Evolutionary conservation across 2,113 vertebrate species (phyloP).

Genomic region (Neoarius graeffei): DNA sequence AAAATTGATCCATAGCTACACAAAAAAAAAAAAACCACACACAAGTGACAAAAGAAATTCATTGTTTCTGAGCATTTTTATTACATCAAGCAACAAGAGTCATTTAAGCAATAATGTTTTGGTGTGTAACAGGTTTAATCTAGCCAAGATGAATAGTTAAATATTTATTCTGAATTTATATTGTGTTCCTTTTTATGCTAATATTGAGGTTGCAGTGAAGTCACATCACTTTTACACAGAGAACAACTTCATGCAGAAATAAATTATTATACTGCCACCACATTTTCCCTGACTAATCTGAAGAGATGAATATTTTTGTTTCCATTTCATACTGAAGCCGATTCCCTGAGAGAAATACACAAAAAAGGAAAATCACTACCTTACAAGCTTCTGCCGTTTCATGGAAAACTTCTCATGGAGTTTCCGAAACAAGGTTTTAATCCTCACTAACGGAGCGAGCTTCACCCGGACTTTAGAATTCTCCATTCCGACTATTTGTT

Average conservation of each 20-base stretch:
- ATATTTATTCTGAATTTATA: too few species aligned
- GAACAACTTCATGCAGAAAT: too few species aligned
- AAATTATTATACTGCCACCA: not conserved
- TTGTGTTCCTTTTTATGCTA: not conserved
- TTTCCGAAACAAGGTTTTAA: constrained; percentile 52
- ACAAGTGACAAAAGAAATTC: not conserved
- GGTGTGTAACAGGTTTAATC: not conserved
- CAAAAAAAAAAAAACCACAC: too few species aligned
- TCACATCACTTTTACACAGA: too few species aligned
- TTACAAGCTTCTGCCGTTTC: constrained; percentile 26
- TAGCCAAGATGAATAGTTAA: too few species aligned
- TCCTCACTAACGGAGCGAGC: constrained; percentile 46
- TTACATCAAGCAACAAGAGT: too few species aligned
- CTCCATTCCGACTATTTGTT: not conserved
- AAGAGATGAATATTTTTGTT: not conserved
- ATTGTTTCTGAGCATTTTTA: too few species aligned
- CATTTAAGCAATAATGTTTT: not conserved
- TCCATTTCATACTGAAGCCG: not conserved
- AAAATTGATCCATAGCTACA: too few species aligned
- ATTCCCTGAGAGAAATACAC: not conserved
- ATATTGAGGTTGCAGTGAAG: not conserved
- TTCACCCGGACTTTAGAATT: constrained; percentile 30
- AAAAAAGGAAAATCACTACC: constrained; percentile 27
- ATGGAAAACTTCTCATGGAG: constrained; percentile 31
- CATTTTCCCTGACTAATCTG: not conserved